A percentile compares a stretch with the other conserved stretches of the same genome.
These are phyloP conservation scores for Cacoxenus indagator DNA, from an alignment of 2,888 invertebrate genomes.

Conservation along the genomic window DNA sequence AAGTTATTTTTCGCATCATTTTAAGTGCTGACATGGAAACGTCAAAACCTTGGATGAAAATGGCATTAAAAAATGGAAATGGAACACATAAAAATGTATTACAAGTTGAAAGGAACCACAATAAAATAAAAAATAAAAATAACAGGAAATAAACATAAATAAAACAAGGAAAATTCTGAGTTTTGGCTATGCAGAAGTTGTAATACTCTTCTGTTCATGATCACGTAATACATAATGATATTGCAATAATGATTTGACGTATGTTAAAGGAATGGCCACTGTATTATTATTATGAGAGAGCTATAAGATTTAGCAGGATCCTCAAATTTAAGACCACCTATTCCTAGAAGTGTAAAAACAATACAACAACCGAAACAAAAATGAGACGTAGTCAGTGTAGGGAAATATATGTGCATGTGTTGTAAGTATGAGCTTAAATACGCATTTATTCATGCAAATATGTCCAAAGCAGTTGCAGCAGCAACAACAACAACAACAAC, in stretches of 20 bases:
- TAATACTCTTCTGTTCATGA: too few relatives aligned
- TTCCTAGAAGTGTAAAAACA: too few relatives aligned
- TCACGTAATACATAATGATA: too few relatives aligned
- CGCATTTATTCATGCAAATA: conserved; percentile 56
- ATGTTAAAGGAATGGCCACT: too few relatives aligned
- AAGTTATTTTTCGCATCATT: neutral
- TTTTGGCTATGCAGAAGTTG: too few relatives aligned
- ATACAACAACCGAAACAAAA: too few relatives aligned
- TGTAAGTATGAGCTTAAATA: conserved; percentile 67
- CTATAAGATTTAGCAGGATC: too few relatives aligned
- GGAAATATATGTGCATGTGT: conserved; percentile 47
- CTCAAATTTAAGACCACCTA: too few relatives aligned
- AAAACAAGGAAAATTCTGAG: too few relatives aligned
- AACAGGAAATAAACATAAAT: conserved; percentile 42
- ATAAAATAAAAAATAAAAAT: conserved; percentile 32
- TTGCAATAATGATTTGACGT: too few relatives aligned
- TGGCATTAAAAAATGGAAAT: neutral
- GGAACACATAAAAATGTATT: conserved; percentile 1
- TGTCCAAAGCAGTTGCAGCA: conserved; percentile 44
- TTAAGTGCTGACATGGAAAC: neutral
- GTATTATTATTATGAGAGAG: too few relatives aligned
- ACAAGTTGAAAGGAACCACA: neutral
- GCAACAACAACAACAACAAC: conserved; percentile 40
- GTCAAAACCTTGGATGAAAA: neutral
- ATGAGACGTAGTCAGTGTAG: neutral